Conservation (phyloP, 2,113 vertebrate genomes). For the Panurus biarmicus region DNA sequence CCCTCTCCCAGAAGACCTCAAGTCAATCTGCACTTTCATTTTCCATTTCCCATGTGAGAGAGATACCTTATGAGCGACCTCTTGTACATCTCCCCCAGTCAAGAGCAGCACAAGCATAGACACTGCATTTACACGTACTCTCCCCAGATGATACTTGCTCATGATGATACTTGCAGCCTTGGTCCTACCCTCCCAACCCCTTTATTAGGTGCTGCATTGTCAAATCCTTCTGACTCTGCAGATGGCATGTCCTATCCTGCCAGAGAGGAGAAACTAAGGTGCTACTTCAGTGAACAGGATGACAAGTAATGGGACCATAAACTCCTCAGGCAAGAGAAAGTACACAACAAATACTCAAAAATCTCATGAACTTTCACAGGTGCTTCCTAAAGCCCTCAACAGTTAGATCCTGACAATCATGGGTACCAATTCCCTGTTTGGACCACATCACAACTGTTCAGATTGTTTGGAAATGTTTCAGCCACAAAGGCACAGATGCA, state of each 20-base stretch:
- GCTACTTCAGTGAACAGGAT: background rate
- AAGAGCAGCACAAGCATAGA: background rate
- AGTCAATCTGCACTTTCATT: background rate
- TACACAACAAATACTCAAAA: background rate
- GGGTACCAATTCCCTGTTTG: background rate
- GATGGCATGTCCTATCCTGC: background rate
- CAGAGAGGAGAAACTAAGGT: background rate
- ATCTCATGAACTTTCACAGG: background rate
- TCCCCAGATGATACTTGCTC: background rate
- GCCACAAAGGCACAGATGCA: background rate
- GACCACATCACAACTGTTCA: background rate
- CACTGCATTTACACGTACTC: fast-evolving
- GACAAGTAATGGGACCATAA: background rate
- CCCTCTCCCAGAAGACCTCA: background rate
- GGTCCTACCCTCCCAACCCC: background rate
- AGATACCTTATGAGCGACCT: background rate
- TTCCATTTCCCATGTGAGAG: background rate
- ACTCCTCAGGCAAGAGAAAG: background rate
- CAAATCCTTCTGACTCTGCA: background rate
- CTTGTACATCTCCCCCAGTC: background rate
- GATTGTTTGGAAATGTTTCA: background rate
- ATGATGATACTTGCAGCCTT: fast-evolving
- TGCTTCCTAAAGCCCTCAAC: background rate
- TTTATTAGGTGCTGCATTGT: background rate
- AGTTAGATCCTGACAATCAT: background rate